Base-by-base conservation (phyloP, 2,797 vertebrate genomes). In the Sebastes minor region DNA sequence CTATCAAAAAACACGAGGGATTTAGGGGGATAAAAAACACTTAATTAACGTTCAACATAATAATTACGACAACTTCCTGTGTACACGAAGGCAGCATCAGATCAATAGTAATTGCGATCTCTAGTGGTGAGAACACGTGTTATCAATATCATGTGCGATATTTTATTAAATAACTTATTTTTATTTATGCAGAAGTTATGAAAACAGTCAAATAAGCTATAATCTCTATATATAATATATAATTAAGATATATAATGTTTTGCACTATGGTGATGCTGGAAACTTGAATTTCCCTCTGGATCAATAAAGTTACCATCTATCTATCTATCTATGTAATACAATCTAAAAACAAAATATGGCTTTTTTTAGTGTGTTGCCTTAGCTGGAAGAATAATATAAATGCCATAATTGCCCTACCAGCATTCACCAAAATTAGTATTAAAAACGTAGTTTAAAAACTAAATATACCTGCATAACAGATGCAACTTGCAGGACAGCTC, bases 41-140 rank as follows among this genome's bases (percentile, higher is more conserved):
- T 8, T 28, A 12, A 28, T 30, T 46, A 59, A 42, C 5, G 38
- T 18, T 2, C 3, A 68, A 4, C 0, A 0, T 25, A 11, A 42
- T 3, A 13, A 23, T 70, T 53, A 23, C 8, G 46, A 79, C 22
- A 61, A 63, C 1, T 56, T 57, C 13, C 7, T n/a, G 5, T 1
- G 53, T 28, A 1, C 11, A 0, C 11, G 30, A 89, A 83, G 2
- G 72, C 73, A 74, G 20, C 76, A 46, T 52, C 6, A 3, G 1
- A 42, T 27, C 3, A 7, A 7, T 32, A 1, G 0, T 32, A 71
- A 63, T 62, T 4, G 38, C 23, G 42, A 0, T 71, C 14, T 38
- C 81, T 85, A 55, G 60, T 55, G 83, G 62, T 71, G 14, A 63
- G 71, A 62, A 30, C 16, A 4, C 2, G 13, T n/a, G n/a, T 22